Evolutionary conservation across 2,113 vertebrate genomes (phyloP).

Genomic region (Centropus bengalensis): DNA sequence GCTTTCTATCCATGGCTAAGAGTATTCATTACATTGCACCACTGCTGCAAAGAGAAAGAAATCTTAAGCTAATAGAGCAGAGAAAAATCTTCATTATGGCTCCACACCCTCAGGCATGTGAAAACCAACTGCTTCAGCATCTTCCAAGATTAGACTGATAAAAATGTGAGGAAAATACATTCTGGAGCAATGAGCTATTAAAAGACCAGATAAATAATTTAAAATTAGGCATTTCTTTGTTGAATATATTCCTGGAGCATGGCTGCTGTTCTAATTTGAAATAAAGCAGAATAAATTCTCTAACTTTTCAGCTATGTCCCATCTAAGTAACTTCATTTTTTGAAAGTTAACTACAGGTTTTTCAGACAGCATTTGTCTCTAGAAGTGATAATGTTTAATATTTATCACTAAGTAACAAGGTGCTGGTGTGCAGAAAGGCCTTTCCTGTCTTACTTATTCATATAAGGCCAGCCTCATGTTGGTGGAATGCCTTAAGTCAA

Average conservation of each 20-base stretch:
- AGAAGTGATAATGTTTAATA: too few species aligned
- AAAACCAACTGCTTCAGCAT: neutral
- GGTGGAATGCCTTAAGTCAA: too few species aligned
- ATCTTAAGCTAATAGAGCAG: neutral
- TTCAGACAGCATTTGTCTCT: too few species aligned
- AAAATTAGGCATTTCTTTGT: neutral
- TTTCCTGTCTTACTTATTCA: too few species aligned
- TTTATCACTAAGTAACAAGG: too few species aligned
- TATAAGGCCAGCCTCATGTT: too few species aligned
- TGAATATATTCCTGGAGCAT: neutral
- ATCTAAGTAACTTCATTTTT: too few species aligned
- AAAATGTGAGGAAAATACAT: neutral
- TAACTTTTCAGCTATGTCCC: too few species aligned
- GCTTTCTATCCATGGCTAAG: neutral
- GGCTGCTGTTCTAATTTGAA: too few species aligned
- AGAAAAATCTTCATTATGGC: neutral
- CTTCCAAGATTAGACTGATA: neutral
- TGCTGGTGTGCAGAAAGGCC: too few species aligned
- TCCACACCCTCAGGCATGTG: neutral
- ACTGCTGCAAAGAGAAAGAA: neutral
- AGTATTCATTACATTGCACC: neutral
- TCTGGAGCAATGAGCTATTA: neutral
- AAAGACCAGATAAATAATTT: neutral
- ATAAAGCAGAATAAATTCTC: too few species aligned
- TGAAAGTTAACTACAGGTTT: too few species aligned